Percentiles rank a stretch among this genome's conserved stretches.
Conservation (phyloP, 2,888 invertebrate genomes). For the Hirtodrosophila alboralis region DNA sequence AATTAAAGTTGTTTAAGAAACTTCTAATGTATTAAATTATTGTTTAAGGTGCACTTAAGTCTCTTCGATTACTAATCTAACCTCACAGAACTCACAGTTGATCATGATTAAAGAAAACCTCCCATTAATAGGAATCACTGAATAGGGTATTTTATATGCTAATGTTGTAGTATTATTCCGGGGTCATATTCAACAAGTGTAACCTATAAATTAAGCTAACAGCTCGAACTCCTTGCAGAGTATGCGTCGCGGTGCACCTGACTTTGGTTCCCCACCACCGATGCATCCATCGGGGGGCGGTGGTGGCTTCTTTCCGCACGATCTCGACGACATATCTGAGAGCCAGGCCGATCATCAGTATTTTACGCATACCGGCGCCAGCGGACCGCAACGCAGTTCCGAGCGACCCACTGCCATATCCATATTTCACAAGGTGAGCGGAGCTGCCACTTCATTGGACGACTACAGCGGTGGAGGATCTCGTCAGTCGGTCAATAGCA, state of each 20-base stretch:
- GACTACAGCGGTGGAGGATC: slow-evolving; percentile 71
- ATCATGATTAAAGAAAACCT: background rate
- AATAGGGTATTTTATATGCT: background rate
- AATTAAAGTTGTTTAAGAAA: no score
- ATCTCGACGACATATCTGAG: slow-evolving; percentile 84
- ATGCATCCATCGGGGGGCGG: slow-evolving; percentile 61
- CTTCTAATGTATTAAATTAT: no score
- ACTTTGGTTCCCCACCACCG: slow-evolving; percentile 80
- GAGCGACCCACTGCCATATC: slow-evolving; percentile 83
- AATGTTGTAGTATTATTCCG: slow-evolving; percentile 13
- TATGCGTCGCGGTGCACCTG: slow-evolving; percentile 78
- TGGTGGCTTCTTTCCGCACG: slow-evolving; percentile 84
- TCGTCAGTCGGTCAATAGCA: slow-evolving; percentile 59
- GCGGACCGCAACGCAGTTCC: slow-evolving; percentile 62
- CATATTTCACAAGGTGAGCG: slow-evolving; percentile 83
- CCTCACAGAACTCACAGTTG: background rate
- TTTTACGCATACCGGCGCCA: slow-evolving; percentile 83
- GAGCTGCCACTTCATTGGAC: slow-evolving; percentile 80
- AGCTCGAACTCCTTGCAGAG: slow-evolving; percentile 65
- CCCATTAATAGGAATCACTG: no score
- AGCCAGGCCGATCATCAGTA: slow-evolving; percentile 83
- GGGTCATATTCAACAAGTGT: slow-evolving; percentile 4
- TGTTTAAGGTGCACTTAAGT: no score
- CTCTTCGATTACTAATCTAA: no score
- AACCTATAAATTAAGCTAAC: slow-evolving; percentile 7